These are phyloP conservation scores for Pecten maximus DNA, from an alignment of 2,888 invertebrate species.

Conservation along the genomic window DNA sequence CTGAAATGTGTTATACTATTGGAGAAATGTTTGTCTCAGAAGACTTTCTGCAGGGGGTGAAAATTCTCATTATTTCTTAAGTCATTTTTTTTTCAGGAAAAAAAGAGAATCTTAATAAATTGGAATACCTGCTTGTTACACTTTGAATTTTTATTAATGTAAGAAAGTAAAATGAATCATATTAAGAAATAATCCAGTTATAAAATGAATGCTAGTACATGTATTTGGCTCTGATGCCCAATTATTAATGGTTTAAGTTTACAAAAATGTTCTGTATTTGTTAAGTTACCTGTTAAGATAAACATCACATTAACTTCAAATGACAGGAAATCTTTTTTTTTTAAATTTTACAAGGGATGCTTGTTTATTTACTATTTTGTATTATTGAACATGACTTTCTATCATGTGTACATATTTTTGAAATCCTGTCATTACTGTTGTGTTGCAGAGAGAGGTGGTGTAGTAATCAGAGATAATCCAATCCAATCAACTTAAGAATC, in stretches of 20 bases:
- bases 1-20: not conserved
- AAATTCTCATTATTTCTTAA: not conserved
- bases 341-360: not conserved
- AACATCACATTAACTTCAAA: not conserved
- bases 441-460: not conserved
- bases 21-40: not conserved
- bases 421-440: not conserved
- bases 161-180: no score
- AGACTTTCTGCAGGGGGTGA: not conserved
- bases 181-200: no score
- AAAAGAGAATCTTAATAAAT: not conserved
- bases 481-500: slow-evolving; percentile 98
- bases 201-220: no score
- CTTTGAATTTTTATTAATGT: no score
- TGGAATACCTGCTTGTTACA: no score
- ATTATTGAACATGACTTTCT: not conserved
- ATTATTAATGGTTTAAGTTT: not conserved
- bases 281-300: no score
- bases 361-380: not conserved
- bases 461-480: not conserved
- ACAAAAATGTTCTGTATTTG: no score
- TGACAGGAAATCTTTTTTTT: not conserved
- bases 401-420: not conserved
- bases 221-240: no score
- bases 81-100: no score